Evolutionary conservation across 2,888 invertebrate genomes (phyloP).

Genomic region (Lydus trimaculatus): DNA sequence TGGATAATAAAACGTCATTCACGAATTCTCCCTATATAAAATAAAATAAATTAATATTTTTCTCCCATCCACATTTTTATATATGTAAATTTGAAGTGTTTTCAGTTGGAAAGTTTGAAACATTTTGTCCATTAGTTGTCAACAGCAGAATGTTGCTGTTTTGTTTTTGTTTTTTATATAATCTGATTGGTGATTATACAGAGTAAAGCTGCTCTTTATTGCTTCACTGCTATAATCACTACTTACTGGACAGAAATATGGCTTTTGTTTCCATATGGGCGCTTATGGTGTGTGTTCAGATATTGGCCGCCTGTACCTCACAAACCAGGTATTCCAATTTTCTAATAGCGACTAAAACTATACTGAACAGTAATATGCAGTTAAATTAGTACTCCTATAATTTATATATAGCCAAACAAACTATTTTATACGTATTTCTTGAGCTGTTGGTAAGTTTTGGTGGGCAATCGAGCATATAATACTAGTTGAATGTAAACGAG

Average conservation of each 20-base stretch:
- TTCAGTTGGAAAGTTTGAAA: slow-evolving; percentile 19
- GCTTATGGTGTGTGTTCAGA: too few relatives aligned
- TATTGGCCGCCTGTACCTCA: too few relatives aligned
- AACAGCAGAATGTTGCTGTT: slow-evolving; percentile 7
- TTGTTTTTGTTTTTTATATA: not conserved
- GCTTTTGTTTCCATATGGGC: too few relatives aligned
- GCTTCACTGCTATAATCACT: not conserved
- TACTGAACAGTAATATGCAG: not conserved
- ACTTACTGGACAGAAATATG: too few relatives aligned
- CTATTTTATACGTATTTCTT: not conserved
- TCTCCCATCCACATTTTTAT: not conserved
- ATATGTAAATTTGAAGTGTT: slow-evolving; percentile 12
- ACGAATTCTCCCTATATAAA: not conserved
- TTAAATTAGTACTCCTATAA: not conserved
- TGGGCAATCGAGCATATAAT: slow-evolving; percentile 1
- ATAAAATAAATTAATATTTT: not conserved
- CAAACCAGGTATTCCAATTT: too few relatives aligned
- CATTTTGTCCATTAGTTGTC: slow-evolving; percentile 12
- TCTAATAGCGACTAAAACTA: not conserved
- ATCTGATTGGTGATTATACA: not conserved
- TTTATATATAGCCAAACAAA: not conserved
- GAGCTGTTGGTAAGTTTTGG: not conserved
- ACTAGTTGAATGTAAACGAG: slow-evolving; percentile 10
- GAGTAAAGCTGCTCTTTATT: not conserved
- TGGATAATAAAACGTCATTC: not conserved